Base-by-base conservation (phyloP, 2,888 invertebrate genomes). In the Metopia argyrocephala region DNA sequence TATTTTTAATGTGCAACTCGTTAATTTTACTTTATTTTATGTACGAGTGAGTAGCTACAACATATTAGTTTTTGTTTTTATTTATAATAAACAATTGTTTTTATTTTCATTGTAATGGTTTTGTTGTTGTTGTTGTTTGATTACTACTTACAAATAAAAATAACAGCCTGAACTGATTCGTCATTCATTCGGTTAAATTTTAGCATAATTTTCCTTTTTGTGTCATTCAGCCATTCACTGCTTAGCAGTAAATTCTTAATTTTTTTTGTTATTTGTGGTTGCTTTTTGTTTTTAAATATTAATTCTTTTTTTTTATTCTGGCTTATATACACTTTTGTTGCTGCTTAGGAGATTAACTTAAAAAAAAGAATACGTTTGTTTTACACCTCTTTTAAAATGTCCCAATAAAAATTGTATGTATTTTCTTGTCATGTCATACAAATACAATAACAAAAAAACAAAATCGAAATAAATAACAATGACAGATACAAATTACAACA, bases 81-180 rank as follows among this genome's bases (percentile, higher is more conserved):
- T 38, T 4, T 27, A 18, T 64, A 31, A 1, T 57, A 7, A 46
- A 54, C 12, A 27, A 2, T 62, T 64, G 27, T 45, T 69, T 7
- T 48, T 48, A 28, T 38, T 45, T 75, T 56, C n/a, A 7, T n/a
- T 18, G 5, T 57, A 57, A 28, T 28, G 5, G 3, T 23, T 20
- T 61, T 54, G 45, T 62, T 62, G 31, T 62, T 62, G 31, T 70
- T 57, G 31, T 21, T 48, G 18, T 52, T 71, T 7, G 1, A 48
- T 21, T 28, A 4, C 31, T 85, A 88, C 90, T 90, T 84, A 90
- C 90, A 89, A 90, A 89, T 87, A 89, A 89, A 89, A 90, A 84
- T 84, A 90, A 87, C 89, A 90, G 89, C 87, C 88, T 89, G 87
- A 90, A 89, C 89, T 90, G 90, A 90, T 90, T 89, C 89, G 89